These are phyloP conservation scores for Papilio gigon DNA, from an alignment of 2,888 invertebrate genomes.

Conservation along the genomic window DNA sequence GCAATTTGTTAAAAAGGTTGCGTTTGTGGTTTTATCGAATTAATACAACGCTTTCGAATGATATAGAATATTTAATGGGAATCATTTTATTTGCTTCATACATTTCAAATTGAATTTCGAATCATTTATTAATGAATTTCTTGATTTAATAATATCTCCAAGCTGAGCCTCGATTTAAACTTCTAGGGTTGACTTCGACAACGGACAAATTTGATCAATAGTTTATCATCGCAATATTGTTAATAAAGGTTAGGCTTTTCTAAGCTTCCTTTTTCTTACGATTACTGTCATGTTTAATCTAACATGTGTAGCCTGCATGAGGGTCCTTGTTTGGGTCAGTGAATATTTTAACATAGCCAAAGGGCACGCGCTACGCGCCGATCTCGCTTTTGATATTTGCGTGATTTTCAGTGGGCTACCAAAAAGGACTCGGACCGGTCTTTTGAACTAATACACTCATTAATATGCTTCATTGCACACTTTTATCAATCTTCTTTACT, in stretches of 20 bases:
- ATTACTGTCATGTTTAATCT: too few species aligned
- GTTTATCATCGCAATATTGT: too few species aligned
- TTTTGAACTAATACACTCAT: slow-evolving; percentile 14
- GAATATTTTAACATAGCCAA: slow-evolving; percentile 29
- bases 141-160: too few species aligned
- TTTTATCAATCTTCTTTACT: neutral
- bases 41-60: neutral
- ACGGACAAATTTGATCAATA: too few species aligned
- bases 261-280: too few species aligned
- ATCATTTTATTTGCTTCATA: neutral
- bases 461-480: neutral
- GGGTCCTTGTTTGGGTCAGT: slow-evolving; percentile 20
- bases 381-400: slow-evolving; percentile 26
- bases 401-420: slow-evolving; percentile 8
- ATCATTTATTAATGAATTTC: neutral
- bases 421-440: slow-evolving; percentile 6
- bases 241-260: too few species aligned
- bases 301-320: neutral
- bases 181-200: too few species aligned
- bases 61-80: neutral
- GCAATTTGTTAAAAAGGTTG: slow-evolving; percentile 13
- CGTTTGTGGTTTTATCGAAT: slow-evolving; percentile 8
- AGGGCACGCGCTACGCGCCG: slow-evolving; percentile 18
- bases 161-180: too few species aligned
- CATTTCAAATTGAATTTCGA: neutral